Base-by-base conservation (phyloP, 2,797 vertebrate species). In the Distichodus sexfasciatus region DNA sequence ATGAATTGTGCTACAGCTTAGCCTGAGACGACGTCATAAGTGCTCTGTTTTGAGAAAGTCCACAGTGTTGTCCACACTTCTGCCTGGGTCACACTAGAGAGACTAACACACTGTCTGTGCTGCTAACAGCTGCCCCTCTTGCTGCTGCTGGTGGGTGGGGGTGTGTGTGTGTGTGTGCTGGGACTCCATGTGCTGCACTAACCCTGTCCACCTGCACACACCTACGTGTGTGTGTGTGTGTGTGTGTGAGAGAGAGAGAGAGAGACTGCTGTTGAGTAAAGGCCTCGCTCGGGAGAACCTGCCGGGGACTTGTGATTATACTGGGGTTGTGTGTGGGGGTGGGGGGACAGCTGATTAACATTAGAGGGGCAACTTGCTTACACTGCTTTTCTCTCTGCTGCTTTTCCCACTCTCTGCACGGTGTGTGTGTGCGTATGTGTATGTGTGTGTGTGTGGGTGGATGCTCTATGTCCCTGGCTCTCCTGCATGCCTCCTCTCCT, bases 381-480 rank as follows among this genome's bases (percentile, higher is more conserved):
- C 68, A 41, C 44, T 41, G 28, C 41, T 53, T 61, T 69, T 67
- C 43, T 71, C 64, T 78, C 61, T 82, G 81, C 83, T 83, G 76
- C 87, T 88, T 41, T 6, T 48, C 44, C 11, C 38, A 24, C 36
- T 19, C 67, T 40, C n/a, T 50, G 86, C 9, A 38, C 31, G 38
- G 63, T 79, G 29, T 66, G 24, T 69, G 33, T 66, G n/a, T 73
- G 57, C 84, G 75, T 86, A 69, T 84, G 82, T 87, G 75, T 86
- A 69, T 84, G 82, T 87, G 63, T 79, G 29, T 66, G 24, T 69
- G 33, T 66, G n/a, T 73, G 57, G 84, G 75, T 86, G 70, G 82
- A 87, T 92, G 88, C 87, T 94, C 82, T 91, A 77, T 89, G 94
- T 94, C 91, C 86, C 93, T 89, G 91, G 91, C 86, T 82, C 90